Evolutionary conservation across 2,113 vertebrate genomes (phyloP), one percentile per base, ranked within the genome.

Genomic region (Prunella fulvescens): DNA sequence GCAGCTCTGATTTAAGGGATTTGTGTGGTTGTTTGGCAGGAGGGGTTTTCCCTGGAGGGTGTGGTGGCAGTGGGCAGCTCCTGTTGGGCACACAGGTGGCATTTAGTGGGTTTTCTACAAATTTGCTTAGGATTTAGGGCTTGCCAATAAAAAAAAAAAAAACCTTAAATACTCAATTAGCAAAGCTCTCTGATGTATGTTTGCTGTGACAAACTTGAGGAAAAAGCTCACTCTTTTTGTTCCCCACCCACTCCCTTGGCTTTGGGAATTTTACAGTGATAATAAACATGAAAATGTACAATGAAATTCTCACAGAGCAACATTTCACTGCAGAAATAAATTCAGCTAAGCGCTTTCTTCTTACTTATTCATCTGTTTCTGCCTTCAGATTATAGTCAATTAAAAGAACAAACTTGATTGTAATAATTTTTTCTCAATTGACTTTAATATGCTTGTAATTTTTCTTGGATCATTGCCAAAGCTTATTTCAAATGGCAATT

Each of bases 391-490:
- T 85, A 82, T 39, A 96, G 60, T 88, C 82, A 92, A 86, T 97
- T 95, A 95, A 96, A 95, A 92, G 90, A 95, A 92, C 82, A 93
- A 96, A 96, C 69, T 90, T 88, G 77, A 95, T 77, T 87, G 92
- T 84, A 74, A 72, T 95, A 86, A 45, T 93, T 95, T 96, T 95
- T 95, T 50, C 88, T 92, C 76, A 65, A 72, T 97, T 94, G 90
- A 90, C 88, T 96, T 94, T 95, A 94, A 96, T 93, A 90, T 81
- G 95, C 95, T 93, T 94, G 65, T 93, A 93, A 90, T 96, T 92
- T 96, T 95, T 88, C 64, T 93, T 95, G 95, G 86, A n/a, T 78
- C 23, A 0, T 33, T 61, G 82, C 86, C 96, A 96, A 86, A 81
- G 69, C 73, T 56, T 94, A 60, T 83, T 92, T 93, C 79, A 92